These are phyloP conservation scores for Seira musarum DNA, from an alignment of 2,888 invertebrate genomes.

Conservation along the genomic window DNA sequence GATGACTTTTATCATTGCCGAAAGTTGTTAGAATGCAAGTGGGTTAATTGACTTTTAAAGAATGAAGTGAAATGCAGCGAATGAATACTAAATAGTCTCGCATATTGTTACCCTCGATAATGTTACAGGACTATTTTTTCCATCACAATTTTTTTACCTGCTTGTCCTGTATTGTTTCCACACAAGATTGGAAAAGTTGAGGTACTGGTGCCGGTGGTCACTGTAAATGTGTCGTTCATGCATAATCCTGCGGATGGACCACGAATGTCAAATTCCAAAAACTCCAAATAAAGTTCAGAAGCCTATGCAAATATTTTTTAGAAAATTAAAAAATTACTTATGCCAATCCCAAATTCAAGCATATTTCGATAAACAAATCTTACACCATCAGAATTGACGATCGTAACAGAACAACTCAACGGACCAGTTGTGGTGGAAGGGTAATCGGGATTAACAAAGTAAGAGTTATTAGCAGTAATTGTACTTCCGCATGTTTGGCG, in stretches of 20 bases:
- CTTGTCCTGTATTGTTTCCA: constrained; percentile 86
- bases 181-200: constrained; percentile 78
- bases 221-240: constrained; percentile 79
- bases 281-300: constrained; percentile 82
- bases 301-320: constrained; percentile 69
- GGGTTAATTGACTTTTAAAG: constrained; percentile 45
- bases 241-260: constrained; percentile 85
- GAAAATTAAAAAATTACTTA: constrained; percentile 1
- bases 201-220: constrained; percentile 80
- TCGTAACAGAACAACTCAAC: constrained; percentile 79
- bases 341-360: not conserved
- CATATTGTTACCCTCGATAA: not conserved
- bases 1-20: not conserved
- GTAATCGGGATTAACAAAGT: constrained; percentile 85
- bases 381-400: constrained; percentile 79
- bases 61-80: constrained; percentile 29
- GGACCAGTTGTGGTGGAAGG: constrained; percentile 82
- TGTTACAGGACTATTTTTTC: constrained; percentile 34
- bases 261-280: constrained; percentile 80
- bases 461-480: constrained; percentile 85
- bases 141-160: constrained; percentile 72
- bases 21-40: constrained; percentile 20
- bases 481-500: constrained; percentile 80
- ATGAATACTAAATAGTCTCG: not conserved
- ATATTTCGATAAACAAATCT: constrained; percentile 10